Percentiles rank a stretch among this genome's conserved stretches.
Conservation (phyloP, 2,888 invertebrate genomes). For the Exocentrus adspersus region DNA sequence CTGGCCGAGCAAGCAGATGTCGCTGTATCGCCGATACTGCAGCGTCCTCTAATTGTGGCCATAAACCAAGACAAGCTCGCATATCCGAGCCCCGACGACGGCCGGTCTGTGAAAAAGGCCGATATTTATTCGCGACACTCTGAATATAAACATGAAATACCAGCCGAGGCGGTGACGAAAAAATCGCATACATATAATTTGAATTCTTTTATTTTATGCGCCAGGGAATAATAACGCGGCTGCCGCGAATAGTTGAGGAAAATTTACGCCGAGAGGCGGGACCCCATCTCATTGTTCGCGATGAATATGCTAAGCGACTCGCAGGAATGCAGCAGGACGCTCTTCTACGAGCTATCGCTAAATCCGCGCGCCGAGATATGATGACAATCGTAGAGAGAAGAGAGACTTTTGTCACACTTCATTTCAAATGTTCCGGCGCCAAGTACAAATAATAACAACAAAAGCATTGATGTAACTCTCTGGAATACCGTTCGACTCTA, state of each 20-base stretch:
- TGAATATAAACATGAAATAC: constrained; percentile 65
- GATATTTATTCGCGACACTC: constrained; percentile 63
- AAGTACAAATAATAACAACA: constrained; percentile 25
- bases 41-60: constrained; percentile 58
- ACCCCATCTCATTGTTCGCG: constrained; percentile 63
- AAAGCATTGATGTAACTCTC: constrained; percentile 19
- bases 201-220: constrained; percentile 63
- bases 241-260: constrained; percentile 64
- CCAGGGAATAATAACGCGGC: constrained; percentile 61
- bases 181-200: constrained; percentile 64
- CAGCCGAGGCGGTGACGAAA: constrained; percentile 61
- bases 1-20: constrained; percentile 49
- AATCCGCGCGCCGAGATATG: constrained; percentile 43
- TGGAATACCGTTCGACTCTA: constrained; percentile 27
- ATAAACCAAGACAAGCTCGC: constrained; percentile 57
- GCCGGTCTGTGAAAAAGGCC: constrained; percentile 49
- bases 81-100: constrained; percentile 50
- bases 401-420: too few relatives aligned
- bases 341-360: constrained; percentile 48
- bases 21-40: constrained; percentile 44
- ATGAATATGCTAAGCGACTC: constrained; percentile 62
- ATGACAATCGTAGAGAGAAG: constrained; percentile 31
- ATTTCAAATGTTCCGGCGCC: background rate
- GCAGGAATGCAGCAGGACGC: constrained; percentile 51
- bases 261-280: constrained; percentile 61